Evolutionary conservation across 30 jellyfish, hydroid and myxozoan genomes (phyloP), one percentile per base, ranked within the genome.

Genomic region (Hydractinia echinata): DNA sequence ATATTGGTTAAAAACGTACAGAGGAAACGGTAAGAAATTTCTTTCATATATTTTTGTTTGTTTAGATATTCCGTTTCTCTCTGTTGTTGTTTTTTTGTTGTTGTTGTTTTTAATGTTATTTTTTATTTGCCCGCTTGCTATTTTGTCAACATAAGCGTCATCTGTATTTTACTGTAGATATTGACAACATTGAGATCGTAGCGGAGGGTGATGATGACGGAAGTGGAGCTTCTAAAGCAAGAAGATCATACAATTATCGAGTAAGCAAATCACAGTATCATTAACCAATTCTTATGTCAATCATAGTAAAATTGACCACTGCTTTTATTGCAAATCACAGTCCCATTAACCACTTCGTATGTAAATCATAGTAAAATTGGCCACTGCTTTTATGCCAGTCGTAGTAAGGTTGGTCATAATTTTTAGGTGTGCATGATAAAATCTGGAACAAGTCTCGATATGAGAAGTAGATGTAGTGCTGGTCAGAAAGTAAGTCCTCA

Each of bases 381-480:
- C 44, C 44, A 30, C 2, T 30, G 44, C 44, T 30, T 30, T 30
- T 30, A 30, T 30, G 44, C 2, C 44, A 30, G 44, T 58, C 61
- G 44, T 30, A 30, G 2, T 30, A 30, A 30, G 44, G 44, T 30
- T 30, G 44, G 44, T 1, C 39, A 44, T 76, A 56, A 0, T 5
- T 77, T 81, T 8, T 51, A 94, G 99, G 97, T 95, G 61, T 95
- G 87, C 49, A 95, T 95, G 99, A 62, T 95, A 52, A 89, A 95
- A 81, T 89, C 94, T 4, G 96, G 91, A 15, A 86, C 91, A 20
- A 70, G 89, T 39, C 76, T 90, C 81, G 99, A 95, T 81, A 95
- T 95, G 99, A 67, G 98, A 15, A 87, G 97, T 54, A 67, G 99
- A 55, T 95, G 98, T 76, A 95, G 99, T 83, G 97, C 99, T 39